Percentiles rank a stretch among this genome's conserved stretches.
Evolutionary conservation across 2,797 vertebrate species (phyloP).

Genomic region (Melanotaenia boesemani): DNA sequence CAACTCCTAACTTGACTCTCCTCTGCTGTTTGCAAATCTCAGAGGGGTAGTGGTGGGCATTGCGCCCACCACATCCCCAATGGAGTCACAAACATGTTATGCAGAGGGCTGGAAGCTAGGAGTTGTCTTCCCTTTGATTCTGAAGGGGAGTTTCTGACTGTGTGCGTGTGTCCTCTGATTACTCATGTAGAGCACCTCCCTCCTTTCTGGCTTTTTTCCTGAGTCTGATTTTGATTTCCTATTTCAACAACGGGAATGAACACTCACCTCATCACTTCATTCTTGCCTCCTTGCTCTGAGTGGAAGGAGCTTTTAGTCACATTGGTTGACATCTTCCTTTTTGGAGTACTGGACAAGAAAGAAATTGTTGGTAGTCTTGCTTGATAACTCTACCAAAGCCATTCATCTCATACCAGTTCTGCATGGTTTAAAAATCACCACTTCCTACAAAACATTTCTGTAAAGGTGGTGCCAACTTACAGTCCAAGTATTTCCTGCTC

Average conservation of each 20-base stretch:
- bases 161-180: constrained; percentile 38
- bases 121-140: constrained; percentile 60
- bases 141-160: constrained; percentile 50
- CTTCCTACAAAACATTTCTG: constrained; percentile 26
- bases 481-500: constrained; percentile 28
- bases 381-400: constrained; percentile 31
- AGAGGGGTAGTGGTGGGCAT: constrained; percentile 25
- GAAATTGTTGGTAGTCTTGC: constrained; percentile 27
- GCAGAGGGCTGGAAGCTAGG: constrained; percentile 37
- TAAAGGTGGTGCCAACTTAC: constrained; percentile 21
- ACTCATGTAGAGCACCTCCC: constrained; percentile 38
- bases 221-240: constrained; percentile 46
- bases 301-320: constrained; percentile 43
- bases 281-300: constrained; percentile 44
- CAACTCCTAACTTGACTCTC: constrained; percentile 53
- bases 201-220: constrained; percentile 40
- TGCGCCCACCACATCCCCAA: constrained; percentile 25
- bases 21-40: constrained; percentile 52
- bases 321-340: constrained; percentile 31
- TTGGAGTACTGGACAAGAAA: constrained; percentile 44
- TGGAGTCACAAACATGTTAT: constrained; percentile 56
- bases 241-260: constrained; percentile 52
- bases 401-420: constrained; percentile 52
- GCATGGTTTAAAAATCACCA: constrained; percentile 59
- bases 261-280: constrained; percentile 63